Evolutionary conservation across 2,888 invertebrate species (phyloP).

Genomic region (Phoronis australis): DNA sequence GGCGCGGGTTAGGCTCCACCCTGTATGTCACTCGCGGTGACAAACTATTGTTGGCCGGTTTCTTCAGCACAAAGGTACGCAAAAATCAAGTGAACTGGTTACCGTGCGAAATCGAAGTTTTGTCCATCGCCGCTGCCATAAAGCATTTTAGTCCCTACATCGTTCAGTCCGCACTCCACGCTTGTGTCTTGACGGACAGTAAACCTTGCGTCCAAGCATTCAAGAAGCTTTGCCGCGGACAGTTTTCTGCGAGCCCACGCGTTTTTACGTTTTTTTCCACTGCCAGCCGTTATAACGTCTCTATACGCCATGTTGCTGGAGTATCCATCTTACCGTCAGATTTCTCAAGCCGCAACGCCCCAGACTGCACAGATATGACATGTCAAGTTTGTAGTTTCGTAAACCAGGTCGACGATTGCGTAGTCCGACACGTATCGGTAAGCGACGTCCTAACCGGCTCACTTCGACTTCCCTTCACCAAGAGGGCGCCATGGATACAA

Average conservation of each 20-base stretch:
- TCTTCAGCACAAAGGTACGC: constrained; percentile 2
- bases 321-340: constrained; percentile 3
- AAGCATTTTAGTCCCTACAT: too few species aligned
- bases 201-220: constrained; percentile 6
- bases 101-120: constrained; percentile 6
- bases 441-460: background rate
- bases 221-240: background rate
- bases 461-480: constrained; percentile 1
- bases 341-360: constrained; percentile 4
- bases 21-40: constrained; percentile 1
- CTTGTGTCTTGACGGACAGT: constrained; percentile 3
- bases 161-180: constrained; percentile 1
- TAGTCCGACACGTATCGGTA: background rate
- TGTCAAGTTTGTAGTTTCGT: constrained; percentile 5
- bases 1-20: constrained; percentile 5
- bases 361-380: background rate
- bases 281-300: constrained; percentile 2
- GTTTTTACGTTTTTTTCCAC: constrained; percentile 3
- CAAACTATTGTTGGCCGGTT: constrained; percentile 1
- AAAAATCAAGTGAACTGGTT: constrained; percentile 3
- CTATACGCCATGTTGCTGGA: constrained; percentile 3
- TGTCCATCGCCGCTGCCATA: too few species aligned
- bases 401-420: constrained; percentile 1
- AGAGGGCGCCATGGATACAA: background rate
- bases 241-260: constrained; percentile 6